Base-by-base conservation (phyloP, 2,113 vertebrate genomes). In the Siphamia tubifer region DNA sequence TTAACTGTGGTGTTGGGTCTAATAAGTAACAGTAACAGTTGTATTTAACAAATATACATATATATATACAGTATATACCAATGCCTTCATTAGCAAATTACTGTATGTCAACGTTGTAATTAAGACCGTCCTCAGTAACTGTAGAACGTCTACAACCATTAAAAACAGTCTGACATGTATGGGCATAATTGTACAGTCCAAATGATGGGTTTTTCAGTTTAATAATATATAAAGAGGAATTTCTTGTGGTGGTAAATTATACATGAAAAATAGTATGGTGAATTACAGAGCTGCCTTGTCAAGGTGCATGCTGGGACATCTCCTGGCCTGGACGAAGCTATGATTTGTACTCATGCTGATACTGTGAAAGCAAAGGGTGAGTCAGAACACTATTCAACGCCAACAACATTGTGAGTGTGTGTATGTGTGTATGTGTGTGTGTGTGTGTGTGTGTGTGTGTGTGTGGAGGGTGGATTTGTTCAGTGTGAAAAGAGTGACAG, bases 191-290 rank as follows among this genome's bases (percentile, higher is more conserved):
- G 48, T 28, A 23, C 39, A 34, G 39, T 74, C 74, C 68, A 79
- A 89, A 87, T 89, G 67, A 81, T 4, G 54, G 83, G 72, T 86
- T 87, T 79, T 70, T 67, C 55, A 2, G n/a, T 70, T 90, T 81
- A 90, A 90, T 90, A 88, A 89, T 79, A 89, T 40, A 87, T 79
- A 57, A 58, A 54, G 60, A 74, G 27, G 74, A 79, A 69, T 73
- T 63, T 82, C 80, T 70, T 19, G 49, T 25, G 11, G 24, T 20
- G 61, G 74, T 89, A 78, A 89, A 90, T 86, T 82, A 89, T 81
- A 87, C 55, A 86, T 82, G 68, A 70, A 77, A 49, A 53, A 24
- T 47, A 27, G 31, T 23, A 39, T 24, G 27, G 66, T 81, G 81
- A 83, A 67, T 86, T 86, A 80, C 56, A 72, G 74, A 70, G 60